Conservation (phyloP, 2,797 vertebrate genomes). For the Clarias platycephalus region DNA sequence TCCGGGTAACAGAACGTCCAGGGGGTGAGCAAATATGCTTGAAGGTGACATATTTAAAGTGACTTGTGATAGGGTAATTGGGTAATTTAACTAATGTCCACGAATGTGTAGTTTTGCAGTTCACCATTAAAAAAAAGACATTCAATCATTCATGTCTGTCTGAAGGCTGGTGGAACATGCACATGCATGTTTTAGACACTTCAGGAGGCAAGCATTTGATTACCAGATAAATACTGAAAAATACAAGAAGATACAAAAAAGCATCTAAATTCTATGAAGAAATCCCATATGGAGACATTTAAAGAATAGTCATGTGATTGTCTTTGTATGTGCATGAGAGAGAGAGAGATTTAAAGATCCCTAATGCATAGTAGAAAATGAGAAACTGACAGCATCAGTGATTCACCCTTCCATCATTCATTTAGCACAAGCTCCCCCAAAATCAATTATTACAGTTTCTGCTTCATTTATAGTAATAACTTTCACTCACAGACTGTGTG, state of each 20-base stretch:
- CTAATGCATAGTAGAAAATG: background rate
- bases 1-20: too few species aligned
- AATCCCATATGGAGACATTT: background rate
- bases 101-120: too few species aligned
- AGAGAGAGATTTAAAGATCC: background rate
- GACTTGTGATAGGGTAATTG: too few species aligned
- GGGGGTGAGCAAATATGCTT: too few species aligned
- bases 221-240: background rate
- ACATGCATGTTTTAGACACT: background rate
- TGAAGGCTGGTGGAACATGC: background rate
- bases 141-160: background rate
- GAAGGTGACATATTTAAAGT: too few species aligned
- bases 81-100: too few species aligned
- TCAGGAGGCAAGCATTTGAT: background rate
- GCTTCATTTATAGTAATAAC: constrained; percentile 54
- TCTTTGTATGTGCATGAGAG: background rate
- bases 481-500: constrained; percentile 33
- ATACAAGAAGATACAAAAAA: background rate
- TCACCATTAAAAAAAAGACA: constrained; percentile 21
- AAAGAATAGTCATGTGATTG: background rate
- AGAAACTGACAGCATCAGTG: constrained; percentile 11
- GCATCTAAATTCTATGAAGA: background rate
- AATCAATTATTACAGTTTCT: constrained; percentile 49
- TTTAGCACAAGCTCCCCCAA: constrained; percentile 21
- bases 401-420: constrained; percentile 19